Percentiles rank a stretch among this genome's conserved stretches.
phyloP scores from a whole-genome alignment of 2,888 invertebrate genomes.

The Philhelius pedissequus region DNA sequence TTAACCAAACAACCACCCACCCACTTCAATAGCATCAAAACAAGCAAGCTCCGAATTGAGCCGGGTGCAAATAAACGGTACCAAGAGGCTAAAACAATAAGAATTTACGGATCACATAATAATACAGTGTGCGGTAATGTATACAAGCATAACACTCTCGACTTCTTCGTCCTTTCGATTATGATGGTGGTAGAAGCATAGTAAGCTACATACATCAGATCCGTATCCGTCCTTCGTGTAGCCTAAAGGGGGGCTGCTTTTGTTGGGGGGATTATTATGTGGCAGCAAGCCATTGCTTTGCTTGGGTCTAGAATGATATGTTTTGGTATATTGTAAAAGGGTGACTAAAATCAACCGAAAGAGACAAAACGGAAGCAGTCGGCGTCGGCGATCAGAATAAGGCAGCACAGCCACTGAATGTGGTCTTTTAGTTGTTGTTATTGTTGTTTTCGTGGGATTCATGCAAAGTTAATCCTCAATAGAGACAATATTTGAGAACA shows the following conservation, averaged over 20 bases:
- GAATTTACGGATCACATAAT: slow-evolving; percentile 68
- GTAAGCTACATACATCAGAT: slow-evolving; percentile 1
- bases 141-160: slow-evolving; percentile 65
- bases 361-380: slow-evolving; percentile 57
- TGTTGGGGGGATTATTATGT: background rate
- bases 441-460: slow-evolving; percentile 37
- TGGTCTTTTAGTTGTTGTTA: slow-evolving; percentile 18
- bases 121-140: slow-evolving; percentile 65
- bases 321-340: slow-evolving; percentile 13
- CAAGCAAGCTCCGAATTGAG: slow-evolving; percentile 41
- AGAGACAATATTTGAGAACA: slow-evolving; percentile 18
- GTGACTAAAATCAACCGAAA: slow-evolving; percentile 56
- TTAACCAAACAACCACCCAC: background rate
- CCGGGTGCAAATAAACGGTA: slow-evolving; percentile 65
- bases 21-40: slow-evolving; percentile 14
- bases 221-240: slow-evolving; percentile 7
- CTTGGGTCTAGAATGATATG: background rate
- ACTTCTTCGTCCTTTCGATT: slow-evolving; percentile 40
- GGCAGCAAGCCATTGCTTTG: slow-evolving; percentile 2
- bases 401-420: background rate
- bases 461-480: slow-evolving; percentile 57
- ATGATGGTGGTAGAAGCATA: background rate
- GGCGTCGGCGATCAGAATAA: slow-evolving; percentile 39
- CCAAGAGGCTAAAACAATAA: slow-evolving; percentile 67
- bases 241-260: background rate